Percentiles rank a stretch among this genome's conserved stretches.
These are phyloP conservation scores for Volucella zonaria DNA, from an alignment of 2,888 invertebrate species.

Conservation along the genomic window DNA sequence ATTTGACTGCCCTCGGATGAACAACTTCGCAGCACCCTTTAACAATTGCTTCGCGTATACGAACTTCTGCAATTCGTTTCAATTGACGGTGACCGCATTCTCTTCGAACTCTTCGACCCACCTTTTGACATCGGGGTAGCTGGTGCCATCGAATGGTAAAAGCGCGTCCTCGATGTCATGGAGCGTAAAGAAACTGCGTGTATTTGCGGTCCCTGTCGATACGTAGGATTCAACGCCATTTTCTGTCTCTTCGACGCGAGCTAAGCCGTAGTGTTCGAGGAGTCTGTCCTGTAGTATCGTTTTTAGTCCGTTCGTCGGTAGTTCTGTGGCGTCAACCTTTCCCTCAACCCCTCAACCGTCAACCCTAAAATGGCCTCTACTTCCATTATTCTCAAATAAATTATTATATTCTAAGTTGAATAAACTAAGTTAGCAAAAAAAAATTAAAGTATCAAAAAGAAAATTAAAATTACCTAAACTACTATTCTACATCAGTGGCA, in stretches of 20 bases:
- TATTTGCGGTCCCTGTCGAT: neutral
- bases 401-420: no score
- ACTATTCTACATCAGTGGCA: no score
- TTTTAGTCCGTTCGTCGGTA: conserved; percentile 23
- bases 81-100: no score
- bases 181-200: no score
- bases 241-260: conserved; percentile 10
- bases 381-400: neutral
- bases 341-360: conserved; percentile 24
- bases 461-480: no score
- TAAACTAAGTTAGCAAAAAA: no score
- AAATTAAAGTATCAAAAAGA: no score
- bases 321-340: conserved; percentile 1
- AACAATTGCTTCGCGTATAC: no score
- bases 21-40: no score
- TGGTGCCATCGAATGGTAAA: conserved; percentile 50
- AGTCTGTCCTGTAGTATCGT: no score
- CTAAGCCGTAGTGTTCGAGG: conserved; percentile 1
- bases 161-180: conserved; percentile 11
- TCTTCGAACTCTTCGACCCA: conserved; percentile 67
- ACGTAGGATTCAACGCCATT: neutral
- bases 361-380: neutral
- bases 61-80: no score
- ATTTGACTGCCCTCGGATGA: no score
- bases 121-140: conserved; percentile 29